phyloP scores from a whole-genome alignment of 1,140 invertebrate species.

The Choristoneura fumiferana region DNA sequence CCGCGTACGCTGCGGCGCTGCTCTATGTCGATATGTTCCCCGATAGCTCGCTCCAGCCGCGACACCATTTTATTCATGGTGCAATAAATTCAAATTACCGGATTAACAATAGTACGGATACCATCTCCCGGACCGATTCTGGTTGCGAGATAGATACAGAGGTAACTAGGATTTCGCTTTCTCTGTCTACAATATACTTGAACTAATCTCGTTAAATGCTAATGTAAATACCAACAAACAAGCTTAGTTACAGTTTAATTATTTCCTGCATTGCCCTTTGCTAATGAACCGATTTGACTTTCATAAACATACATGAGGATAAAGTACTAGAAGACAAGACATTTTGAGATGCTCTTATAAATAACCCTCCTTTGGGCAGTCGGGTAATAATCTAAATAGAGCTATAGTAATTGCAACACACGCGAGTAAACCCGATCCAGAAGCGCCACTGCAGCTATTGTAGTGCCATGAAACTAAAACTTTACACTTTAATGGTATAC shows the following conservation, averaged over 20 bases:
- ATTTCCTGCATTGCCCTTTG: too few relatives aligned
- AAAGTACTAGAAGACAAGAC: too few relatives aligned
- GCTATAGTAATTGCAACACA: too few relatives aligned
- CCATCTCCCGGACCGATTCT: conserved; percentile 51
- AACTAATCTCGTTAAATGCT: conserved; percentile 24
- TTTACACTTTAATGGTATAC: conserved; percentile 25
- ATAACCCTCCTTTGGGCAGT: too few relatives aligned
- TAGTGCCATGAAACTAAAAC: conserved; percentile 20
- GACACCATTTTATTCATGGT: conserved; percentile 70
- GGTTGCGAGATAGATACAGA: conserved; percentile 49
- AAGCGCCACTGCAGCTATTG: too few relatives aligned
- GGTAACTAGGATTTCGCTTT: conserved; percentile 30
- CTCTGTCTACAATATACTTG: conserved; percentile 39
- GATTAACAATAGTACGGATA: conserved; percentile 75
- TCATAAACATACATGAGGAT: too few relatives aligned
- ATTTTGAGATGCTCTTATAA: too few relatives aligned
- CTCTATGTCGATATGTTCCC: conserved; percentile 56
- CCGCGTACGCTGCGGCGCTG: conserved; percentile 32
- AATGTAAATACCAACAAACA: too few relatives aligned
- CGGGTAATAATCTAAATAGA: conserved; percentile 21
- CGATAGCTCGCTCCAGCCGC: conserved; percentile 51
- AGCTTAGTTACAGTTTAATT: too few relatives aligned
- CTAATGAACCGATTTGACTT: too few relatives aligned
- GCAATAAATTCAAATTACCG: conserved; percentile 77
- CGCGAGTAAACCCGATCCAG: too few relatives aligned